Conservation (phyloP, 1,140 invertebrate species). For the Eriocheir sinensis region DNA sequence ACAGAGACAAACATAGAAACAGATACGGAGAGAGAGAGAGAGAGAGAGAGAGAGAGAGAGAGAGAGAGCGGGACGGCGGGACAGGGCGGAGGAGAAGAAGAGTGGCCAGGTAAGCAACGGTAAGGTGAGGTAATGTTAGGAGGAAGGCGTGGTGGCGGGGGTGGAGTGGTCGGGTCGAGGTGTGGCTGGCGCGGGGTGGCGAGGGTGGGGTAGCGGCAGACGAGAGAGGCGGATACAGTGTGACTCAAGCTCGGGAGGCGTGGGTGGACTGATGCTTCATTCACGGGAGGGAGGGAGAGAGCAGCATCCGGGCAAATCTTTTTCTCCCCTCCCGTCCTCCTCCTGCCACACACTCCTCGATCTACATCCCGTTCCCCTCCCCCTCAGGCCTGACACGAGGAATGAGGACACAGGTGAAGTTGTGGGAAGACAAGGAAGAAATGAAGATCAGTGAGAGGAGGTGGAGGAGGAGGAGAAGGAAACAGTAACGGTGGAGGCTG, state of each 20-base stretch:
- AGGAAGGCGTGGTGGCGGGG: neutral
- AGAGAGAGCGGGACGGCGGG: neutral
- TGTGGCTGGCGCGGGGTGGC: neutral
- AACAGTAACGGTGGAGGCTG: too few species aligned
- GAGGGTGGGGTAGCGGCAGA: neutral
- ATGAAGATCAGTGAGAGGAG: too few species aligned
- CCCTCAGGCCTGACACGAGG: neutral
- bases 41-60: slow-evolving; percentile 14
- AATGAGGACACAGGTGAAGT: too few species aligned
- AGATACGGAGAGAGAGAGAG: too few species aligned
- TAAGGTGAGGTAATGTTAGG: too few species aligned
- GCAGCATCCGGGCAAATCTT: slow-evolving; percentile 9
- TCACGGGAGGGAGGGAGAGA: neutral
- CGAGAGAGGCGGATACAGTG: neutral
- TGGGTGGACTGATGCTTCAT: neutral
- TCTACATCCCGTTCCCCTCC: neutral
- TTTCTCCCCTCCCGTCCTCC: too few species aligned
- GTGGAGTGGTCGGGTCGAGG: neutral
- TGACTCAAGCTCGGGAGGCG: neutral
- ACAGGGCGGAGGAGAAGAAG: neutral
- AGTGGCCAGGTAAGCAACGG: neutral
- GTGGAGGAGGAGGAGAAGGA: too few species aligned
- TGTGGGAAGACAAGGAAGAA: too few species aligned
- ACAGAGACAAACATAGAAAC: too few species aligned
- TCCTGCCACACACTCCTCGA: neutral